These are phyloP conservation scores for Caenorhabditis sinica DNA, from an alignment of 2,888 invertebrate species.

Conservation along the genomic window DNA sequence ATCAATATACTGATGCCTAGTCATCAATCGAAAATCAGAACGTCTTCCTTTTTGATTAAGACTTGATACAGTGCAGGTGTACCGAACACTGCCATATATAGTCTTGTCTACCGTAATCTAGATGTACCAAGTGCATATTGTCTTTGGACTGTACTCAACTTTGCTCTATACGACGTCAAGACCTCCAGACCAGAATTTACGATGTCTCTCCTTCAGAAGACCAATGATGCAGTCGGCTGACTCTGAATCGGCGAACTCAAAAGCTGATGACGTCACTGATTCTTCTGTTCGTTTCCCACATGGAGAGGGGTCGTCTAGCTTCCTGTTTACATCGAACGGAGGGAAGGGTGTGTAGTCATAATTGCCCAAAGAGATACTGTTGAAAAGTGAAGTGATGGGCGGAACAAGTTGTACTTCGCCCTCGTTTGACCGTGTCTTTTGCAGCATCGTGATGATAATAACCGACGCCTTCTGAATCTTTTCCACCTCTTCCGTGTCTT, in stretches of 20 bases:
- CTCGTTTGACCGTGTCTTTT: constrained; percentile 21
- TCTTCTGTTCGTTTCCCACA: constrained; percentile 1
- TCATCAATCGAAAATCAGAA: constrained; percentile 10
- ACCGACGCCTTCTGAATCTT: not conserved
- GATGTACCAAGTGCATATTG: constrained; percentile 32
- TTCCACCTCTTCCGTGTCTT: not conserved
- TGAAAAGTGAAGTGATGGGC: constrained; percentile 16
- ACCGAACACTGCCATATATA: not conserved
- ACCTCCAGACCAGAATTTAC: not conserved
- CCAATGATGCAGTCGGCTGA: constrained; percentile 14
- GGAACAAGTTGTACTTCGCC: constrained; percentile 41
- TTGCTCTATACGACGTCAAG: constrained; percentile 5
- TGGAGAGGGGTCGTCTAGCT: constrained; percentile 19
- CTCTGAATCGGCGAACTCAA: constrained; percentile 30
- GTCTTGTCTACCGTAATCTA: constrained; percentile 8
- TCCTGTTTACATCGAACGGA: constrained; percentile 39
- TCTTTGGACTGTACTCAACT: constrained; percentile 14
- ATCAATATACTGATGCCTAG: constrained; percentile 15
- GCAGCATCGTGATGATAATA: constrained; percentile 52
- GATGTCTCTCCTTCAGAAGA: not conserved
- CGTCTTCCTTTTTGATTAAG: not conserved
- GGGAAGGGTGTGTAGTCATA: constrained; percentile 12
- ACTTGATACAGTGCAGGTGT: constrained; percentile 5
- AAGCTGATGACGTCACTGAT: constrained; percentile 36
- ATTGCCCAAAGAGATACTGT: constrained; percentile 20